Conservation (phyloP, 2,113 vertebrate genomes). For the Myrmecophaga tridactyla region DNA sequence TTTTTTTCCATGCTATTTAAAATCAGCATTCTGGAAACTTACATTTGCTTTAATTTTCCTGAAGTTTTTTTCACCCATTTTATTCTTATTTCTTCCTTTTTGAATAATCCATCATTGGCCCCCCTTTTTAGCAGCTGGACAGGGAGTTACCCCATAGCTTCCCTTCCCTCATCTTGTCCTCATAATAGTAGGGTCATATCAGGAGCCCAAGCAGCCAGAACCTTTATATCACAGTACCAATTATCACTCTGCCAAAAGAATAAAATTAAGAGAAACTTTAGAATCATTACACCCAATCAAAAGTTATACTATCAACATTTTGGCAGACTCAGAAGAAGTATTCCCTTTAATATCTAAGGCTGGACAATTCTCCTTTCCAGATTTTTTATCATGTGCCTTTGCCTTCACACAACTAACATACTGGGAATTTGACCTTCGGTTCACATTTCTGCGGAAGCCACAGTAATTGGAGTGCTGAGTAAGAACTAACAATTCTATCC, state of each 20-base stretch:
- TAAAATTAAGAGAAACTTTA: not conserved
- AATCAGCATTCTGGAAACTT: not conserved
- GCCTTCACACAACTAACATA: not conserved
- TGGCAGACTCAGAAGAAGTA: not conserved
- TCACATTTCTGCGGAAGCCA: not conserved
- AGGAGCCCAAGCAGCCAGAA: rapidly evolving
- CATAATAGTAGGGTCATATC: not conserved
- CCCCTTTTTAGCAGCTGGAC: not conserved
- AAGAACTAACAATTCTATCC: no score
- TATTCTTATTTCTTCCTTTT: not conserved
- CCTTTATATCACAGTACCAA: not conserved
- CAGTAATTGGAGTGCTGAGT: not conserved
- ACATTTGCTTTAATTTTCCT: not conserved
- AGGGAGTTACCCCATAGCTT: not conserved
- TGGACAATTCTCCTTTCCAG: not conserved
- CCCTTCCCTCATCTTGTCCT: not conserved
- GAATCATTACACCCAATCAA: not conserved
- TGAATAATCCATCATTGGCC: not conserved
- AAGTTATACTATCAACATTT: not conserved
- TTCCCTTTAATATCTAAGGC: not conserved
- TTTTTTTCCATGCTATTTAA: not conserved
- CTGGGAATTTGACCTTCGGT: not conserved
- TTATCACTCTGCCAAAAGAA: not conserved
- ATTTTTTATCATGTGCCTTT: not conserved
- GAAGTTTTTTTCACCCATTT: not conserved